A percentile compares a stretch with the other conserved stretches of the same genome.
These are phyloP conservation scores for Erythrolamprus reginae DNA, from an alignment of 2,113 vertebrate species.

Conservation along the genomic window DNA sequence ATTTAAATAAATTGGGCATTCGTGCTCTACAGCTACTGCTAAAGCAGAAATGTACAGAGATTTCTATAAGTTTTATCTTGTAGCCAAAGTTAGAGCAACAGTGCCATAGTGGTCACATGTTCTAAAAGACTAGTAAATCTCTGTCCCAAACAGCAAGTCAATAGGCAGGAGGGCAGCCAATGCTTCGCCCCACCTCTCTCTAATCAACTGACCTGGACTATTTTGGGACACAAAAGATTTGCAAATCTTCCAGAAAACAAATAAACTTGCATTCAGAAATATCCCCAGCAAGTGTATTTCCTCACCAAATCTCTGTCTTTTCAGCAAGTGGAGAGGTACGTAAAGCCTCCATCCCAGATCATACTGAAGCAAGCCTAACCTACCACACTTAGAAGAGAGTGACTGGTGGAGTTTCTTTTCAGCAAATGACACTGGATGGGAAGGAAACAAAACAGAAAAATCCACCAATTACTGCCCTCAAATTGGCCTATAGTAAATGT, in stretches of 20 bases:
- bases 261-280: not conserved
- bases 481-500: not conserved
- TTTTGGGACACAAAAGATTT: not conserved
- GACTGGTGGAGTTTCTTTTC: not conserved
- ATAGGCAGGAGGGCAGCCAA: not conserved
- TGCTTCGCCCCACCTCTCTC: not conserved
- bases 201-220: not conserved
- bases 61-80: not conserved
- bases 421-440: not conserved
- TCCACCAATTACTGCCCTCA: not conserved
- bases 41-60: conserved; percentile 3
- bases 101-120: not conserved
- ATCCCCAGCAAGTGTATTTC: not conserved
- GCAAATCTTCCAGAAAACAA: not conserved
- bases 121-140: not conserved
- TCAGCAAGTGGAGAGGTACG: not conserved
- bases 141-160: not conserved
- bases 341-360: not conserved
- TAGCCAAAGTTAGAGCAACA: not conserved
- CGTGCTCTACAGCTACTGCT: not conserved
- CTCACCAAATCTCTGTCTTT: not conserved
- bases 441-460: not conserved
- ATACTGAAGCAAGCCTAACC: not conserved
- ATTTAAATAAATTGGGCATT: not conserved
- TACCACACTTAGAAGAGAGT: not conserved